Evolutionary conservation across 1,140 invertebrate species (phyloP), one percentile per base, ranked within the genome.

Genomic region (Thalassaphorura encarpata): DNA sequence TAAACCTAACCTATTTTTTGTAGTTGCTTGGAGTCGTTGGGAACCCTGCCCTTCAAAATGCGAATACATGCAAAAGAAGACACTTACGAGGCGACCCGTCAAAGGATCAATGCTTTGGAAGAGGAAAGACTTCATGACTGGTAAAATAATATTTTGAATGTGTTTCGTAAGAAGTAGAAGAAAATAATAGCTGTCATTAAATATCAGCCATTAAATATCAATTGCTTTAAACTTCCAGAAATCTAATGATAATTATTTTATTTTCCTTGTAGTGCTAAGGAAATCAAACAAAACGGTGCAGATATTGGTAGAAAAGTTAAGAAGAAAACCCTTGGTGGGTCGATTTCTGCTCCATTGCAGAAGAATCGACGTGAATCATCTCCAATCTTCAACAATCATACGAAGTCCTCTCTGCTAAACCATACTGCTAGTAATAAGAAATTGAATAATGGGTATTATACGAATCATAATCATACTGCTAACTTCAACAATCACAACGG

Each of bases 21-120:
- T 51, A 69, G 66, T 52, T 68, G 66, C 19, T 73, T 92, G 71
- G 83, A 87, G 72, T 82, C 82, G 57, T 79, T 91, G 69, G 90
- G 90, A 52, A 77, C 83, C 45, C 76, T 94, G 71, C 80, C 83
- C 51, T 79, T 82, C 67, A 87, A 86, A 69, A 88, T 95, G 80
- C 81, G 85, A 51, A 84, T 95, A 60, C 84, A 87, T 69, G 91
- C 91, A 62, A 94, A 91, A 63, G 91, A 95, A 70, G 90, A 96
- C 75, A 85, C 92, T 52, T 95, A 94, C 71, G 87, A 91, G 73
- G 82, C 83, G 53, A 95, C 91, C 60, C 80, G 83, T 72, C 82
- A 85, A 69, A 81, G 87, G 64, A 91, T 95, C 86, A 87, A 85
- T 56, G 82, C 81, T 63, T 86, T 82, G 48, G 88, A 93, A 70